Evolutionary conservation across 2,888 invertebrate genomes (phyloP), one percentile per base, ranked within the genome.

Genomic region (Cheilosia scutellata): DNA sequence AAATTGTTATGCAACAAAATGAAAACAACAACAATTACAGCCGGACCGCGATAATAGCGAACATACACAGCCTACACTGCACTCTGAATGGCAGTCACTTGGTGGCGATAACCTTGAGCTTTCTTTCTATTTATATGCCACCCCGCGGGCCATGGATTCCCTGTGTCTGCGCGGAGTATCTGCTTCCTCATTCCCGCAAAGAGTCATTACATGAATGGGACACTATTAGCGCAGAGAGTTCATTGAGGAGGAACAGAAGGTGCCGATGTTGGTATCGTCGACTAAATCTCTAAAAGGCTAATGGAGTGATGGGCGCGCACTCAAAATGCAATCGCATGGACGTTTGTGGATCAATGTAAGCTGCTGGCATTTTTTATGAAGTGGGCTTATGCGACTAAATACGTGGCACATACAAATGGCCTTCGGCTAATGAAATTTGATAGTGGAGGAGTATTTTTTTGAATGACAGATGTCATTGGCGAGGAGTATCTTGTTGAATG

Each of bases 141-240:
- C 58, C 49, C 58, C 25, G 58, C 47, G 13, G 75, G 63, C 31
- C 29, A 13, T 27, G 33, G 37, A 37, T 40, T 31, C 31, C 29
- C 27, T 44, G 42, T 65, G 42, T 65, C 51, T 60, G 49, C 57
- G 20, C 33, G 33, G 33, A 66, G 58, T 79, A 74, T 44, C 49
- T 65, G 60, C 20, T 74, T 79, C 44, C 65, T 63, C 31, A 49
- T 63, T 49, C 55, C 47, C 47, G 57, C 20, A 25, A 51, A 66
- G 63, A 76, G 66, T 55, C 55, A 33, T 63, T 71, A 53, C 42
- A 78, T 83, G 82, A 83, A 83, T 83, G 82, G 72, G 49, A 66
- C 78, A 60, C 71, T 42, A 72, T 83, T 78, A 78, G 82, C 62
- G 60, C 47, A 25, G 55, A 31, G 27, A 72, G 58, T 49, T 68